phyloP scores from a whole-genome alignment of 37 sponge, comb jelly and placozoan species.

The Bolinopsis microptera region DNA sequence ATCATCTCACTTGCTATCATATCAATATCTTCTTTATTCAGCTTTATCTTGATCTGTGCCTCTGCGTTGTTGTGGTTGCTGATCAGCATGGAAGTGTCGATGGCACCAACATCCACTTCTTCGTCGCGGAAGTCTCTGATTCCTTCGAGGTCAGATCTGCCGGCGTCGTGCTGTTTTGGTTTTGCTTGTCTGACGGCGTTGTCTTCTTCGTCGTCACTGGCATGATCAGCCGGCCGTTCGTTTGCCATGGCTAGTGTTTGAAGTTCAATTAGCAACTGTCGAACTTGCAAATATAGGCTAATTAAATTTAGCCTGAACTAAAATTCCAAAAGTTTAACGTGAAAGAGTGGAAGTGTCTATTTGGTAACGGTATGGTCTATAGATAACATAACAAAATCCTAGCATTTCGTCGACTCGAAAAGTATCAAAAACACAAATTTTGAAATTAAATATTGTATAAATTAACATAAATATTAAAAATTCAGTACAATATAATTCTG shows the following conservation, averaged over 20 bases:
- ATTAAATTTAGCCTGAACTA: no score
- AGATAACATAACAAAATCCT: no score
- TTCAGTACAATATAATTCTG: no score
- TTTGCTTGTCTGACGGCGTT: slow-evolving; percentile 23
- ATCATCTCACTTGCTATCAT: slow-evolving; percentile 46
- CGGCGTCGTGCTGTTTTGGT: slow-evolving; percentile 65
- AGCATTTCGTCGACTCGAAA: no score
- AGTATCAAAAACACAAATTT: no score
- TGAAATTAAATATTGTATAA: no score
- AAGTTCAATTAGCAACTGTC: no score
- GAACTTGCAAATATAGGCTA: no score
- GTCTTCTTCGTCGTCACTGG: slow-evolving; percentile 51
- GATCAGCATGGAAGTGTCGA: slow-evolving; percentile 45
- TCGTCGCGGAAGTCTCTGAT: slow-evolving; percentile 40
- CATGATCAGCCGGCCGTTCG: slow-evolving; percentile 7
- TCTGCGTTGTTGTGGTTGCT: neutral
- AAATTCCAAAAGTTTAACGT: no score
- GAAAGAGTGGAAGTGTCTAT: no score
- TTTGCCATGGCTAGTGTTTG: slow-evolving; percentile 1
- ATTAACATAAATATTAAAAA: no score
- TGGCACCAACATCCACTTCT: slow-evolving; percentile 42
- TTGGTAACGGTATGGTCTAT: no score
- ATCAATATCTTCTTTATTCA: slow-evolving; percentile 65
- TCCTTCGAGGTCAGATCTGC: slow-evolving; percentile 16
- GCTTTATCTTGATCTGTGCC: slow-evolving; percentile 38